Evolutionary conservation across 2,888 invertebrate species (phyloP).

Genomic region (Andrena bicolor): DNA sequence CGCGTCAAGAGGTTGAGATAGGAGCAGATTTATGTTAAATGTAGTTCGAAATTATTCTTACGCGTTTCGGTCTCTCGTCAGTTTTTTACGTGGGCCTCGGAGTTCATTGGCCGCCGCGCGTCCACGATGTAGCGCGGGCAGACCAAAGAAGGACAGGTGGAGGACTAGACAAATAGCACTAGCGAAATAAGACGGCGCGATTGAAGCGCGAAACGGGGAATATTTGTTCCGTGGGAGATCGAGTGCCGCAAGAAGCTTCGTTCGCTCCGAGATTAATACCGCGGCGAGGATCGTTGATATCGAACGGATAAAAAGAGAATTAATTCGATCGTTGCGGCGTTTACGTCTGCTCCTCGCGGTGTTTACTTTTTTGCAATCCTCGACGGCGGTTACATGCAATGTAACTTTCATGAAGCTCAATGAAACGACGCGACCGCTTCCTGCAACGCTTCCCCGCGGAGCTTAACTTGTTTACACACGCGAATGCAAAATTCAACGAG

Average conservation of each 20-base stretch:
- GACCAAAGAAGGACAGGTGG: slow-evolving; percentile 45
- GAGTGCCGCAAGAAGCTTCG: slow-evolving; percentile 5
- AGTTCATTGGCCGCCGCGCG: slow-evolving; percentile 37
- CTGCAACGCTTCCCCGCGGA: slow-evolving; percentile 43
- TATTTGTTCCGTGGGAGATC: slow-evolving; percentile 22
- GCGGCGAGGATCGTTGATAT: slow-evolving; percentile 1
- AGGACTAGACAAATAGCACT: slow-evolving; percentile 33
- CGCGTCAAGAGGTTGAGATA: not conserved
- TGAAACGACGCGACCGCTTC: slow-evolving; percentile 53
- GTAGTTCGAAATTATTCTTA: slow-evolving; percentile 1
- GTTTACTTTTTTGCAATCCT: slow-evolving; percentile 43
- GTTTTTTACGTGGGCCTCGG: slow-evolving; percentile 46
- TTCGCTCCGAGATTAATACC: slow-evolving; percentile 34
- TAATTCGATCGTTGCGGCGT: slow-evolving; percentile 49
- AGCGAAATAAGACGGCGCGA: not conserved
- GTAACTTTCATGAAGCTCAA: slow-evolving; percentile 68
- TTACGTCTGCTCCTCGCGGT: slow-evolving; percentile 21
- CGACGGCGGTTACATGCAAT: slow-evolving; percentile 56
- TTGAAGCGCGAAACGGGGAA: slow-evolving; percentile 1
- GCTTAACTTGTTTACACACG: slow-evolving; percentile 62
- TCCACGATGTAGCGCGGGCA: not conserved
- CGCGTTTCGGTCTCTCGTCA: slow-evolving; percentile 2
- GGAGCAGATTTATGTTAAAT: not conserved
- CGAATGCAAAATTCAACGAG: slow-evolving; percentile 63
- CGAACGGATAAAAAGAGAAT: slow-evolving; percentile 30